Percentiles rank a stretch among this genome's conserved stretches.
These are phyloP conservation scores for Emydoidea blandingii DNA, from an alignment of 2,797 vertebrate species.

Conservation along the genomic window DNA sequence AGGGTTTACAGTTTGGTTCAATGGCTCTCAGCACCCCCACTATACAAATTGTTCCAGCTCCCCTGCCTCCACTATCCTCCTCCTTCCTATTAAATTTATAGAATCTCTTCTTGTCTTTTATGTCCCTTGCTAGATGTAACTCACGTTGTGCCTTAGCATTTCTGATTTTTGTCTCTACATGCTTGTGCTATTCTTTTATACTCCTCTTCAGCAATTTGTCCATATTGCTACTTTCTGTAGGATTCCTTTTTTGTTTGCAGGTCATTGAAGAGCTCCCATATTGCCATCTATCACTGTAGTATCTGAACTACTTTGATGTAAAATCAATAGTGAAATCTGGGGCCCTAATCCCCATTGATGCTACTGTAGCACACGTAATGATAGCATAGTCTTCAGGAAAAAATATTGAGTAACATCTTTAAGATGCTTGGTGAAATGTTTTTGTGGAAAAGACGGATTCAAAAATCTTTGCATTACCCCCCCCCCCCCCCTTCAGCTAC, in stretches of 20 bases:
- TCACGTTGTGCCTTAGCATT: neutral
- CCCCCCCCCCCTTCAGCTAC: neutral
- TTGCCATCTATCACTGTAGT: rapidly evolving
- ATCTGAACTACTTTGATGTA: neutral
- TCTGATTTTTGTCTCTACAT: neutral
- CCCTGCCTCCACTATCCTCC: neutral
- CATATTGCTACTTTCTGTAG: neutral
- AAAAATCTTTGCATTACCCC: neutral
- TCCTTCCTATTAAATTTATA: neutral
- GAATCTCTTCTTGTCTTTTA: neutral
- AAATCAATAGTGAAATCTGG: neutral
- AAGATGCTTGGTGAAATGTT: rapidly evolving
- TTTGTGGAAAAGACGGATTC: neutral
- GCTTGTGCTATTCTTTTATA: neutral
- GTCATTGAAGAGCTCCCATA: neutral
- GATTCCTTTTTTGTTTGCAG: neutral
- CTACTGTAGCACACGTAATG: neutral
- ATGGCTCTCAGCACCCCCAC: too few relatives aligned
- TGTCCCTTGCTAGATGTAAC: neutral
- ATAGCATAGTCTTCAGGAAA: neutral
- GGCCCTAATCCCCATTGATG: neutral
- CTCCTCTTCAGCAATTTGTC: neutral
- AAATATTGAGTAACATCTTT: neutral
- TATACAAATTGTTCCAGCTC: too few relatives aligned
- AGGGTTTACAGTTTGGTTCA: too few relatives aligned